Conservation (phyloP, 2,113 vertebrate species). For the Equus przewalskii region DNA sequence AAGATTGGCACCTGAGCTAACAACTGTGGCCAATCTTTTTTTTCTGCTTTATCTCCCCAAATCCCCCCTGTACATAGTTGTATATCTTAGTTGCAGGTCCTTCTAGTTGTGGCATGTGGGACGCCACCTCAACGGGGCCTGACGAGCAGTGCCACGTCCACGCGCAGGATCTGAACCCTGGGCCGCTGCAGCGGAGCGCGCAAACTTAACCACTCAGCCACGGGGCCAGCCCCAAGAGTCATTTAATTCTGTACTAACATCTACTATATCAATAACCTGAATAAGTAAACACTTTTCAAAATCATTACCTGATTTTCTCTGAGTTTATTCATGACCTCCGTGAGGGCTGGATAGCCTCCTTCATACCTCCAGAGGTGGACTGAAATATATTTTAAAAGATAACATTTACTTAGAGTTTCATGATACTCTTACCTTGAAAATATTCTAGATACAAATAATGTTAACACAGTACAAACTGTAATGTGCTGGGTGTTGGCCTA, state of each 20-base stretch:
- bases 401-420: slow-evolving; percentile 52
- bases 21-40: too few species aligned
- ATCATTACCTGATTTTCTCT: slow-evolving; percentile 94
- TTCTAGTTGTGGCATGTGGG: too few species aligned
- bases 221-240: background rate
- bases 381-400: slow-evolving; percentile 88
- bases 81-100: too few species aligned
- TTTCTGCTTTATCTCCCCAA: too few species aligned
- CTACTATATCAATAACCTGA: background rate
- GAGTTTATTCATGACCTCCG: slow-evolving; percentile 98
- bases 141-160: too few species aligned
- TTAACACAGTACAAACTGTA: background rate
- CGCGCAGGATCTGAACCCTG: too few species aligned
- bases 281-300: background rate
- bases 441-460: background rate
- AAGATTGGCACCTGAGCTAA: too few species aligned
- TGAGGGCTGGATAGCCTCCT: slow-evolving; percentile 99
- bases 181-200: too few species aligned
- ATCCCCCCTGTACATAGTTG: too few species aligned
- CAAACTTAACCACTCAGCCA: too few species aligned
- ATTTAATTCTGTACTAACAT: slow-evolving; percentile 41
- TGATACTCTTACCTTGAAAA: background rate
- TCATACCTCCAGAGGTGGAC: slow-evolving; percentile 99
- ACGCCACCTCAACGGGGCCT: too few species aligned
- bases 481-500: background rate